Conservation (phyloP, 37 sponge, comb jelly and placozoan genomes). For the Oopsacas minuta region DNA sequence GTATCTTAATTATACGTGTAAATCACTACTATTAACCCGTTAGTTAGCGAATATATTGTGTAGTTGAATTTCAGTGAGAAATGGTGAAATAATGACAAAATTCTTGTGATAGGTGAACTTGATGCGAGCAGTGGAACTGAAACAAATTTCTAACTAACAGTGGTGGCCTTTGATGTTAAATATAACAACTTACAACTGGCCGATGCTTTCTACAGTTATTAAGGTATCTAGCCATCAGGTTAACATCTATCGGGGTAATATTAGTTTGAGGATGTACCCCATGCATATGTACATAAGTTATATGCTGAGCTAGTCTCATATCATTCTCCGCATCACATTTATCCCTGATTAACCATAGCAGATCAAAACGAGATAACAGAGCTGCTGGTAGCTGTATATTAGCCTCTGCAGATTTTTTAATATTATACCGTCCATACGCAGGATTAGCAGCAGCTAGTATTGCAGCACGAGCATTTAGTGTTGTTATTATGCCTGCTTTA, state of each 20-base stretch:
- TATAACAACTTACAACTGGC: neutral
- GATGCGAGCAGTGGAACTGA: too few species aligned
- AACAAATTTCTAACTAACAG: too few species aligned
- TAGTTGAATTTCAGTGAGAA: too few species aligned
- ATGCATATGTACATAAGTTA: conserved; percentile 94
- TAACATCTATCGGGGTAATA: conserved; percentile 59
- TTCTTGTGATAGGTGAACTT: too few species aligned
- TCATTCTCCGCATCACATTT: conserved; percentile 92
- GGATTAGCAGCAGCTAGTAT: conserved; percentile 98
- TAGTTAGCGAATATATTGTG: too few species aligned
- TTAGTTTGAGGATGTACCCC: conserved; percentile 52
- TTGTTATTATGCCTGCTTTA: conserved; percentile 97
- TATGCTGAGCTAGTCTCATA: conserved; percentile 88
- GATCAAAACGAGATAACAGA: conserved; percentile 90
- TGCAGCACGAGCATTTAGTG: conserved; percentile 88
- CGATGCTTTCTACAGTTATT: neutral
- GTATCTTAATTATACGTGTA: too few species aligned
- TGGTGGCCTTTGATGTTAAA: too few species aligned
- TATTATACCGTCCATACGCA: conserved; percentile 94
- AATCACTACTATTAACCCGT: too few species aligned
- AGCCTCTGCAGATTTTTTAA: conserved; percentile 87
- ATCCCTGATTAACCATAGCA: conserved; percentile 93
- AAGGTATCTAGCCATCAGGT: conserved; percentile 50
- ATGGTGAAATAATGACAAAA: too few species aligned
- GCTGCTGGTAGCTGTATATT: conserved; percentile 97